Base-by-base conservation (phyloP, 2,113 vertebrate species). In the Macrotus californicus region DNA sequence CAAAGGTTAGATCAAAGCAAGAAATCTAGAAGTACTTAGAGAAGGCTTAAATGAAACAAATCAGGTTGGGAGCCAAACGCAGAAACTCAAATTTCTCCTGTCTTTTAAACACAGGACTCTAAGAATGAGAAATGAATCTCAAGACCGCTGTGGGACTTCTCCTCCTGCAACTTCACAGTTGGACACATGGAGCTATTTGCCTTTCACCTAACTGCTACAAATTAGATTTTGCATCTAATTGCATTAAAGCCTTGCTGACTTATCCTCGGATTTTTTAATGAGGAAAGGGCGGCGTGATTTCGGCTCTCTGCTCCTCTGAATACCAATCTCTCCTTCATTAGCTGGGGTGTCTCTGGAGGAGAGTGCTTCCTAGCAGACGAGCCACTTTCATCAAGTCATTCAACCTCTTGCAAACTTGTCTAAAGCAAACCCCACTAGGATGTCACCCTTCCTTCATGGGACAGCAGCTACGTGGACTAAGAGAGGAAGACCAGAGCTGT, bases 211-310 rank as follows among this genome's bases (percentile, higher is more conserved):
- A 91, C 88, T 79, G 72, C 64, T 92, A 77, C 52, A 93, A 91
- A 91, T 92, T 88, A 84, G 77, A 43, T 69, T 95, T 88, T 82
- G 54, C 67, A 18, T 96, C 80, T 96, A 92, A 91, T 96, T 91
- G 80, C 61, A 80, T 92, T 93, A 95, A 96, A 95, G 43, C 64
- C 92, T 94, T 84, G 79, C 97, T 96, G 89, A 72, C 87, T 97
- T 96, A 31, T 94, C 89, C 36, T 14, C 96, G 97, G 82, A 95
- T 95, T 93, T 89, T 89, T 96, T 82, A 97, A 97, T 7, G 41
- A 22, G 56, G 56, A 96, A 95, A 95, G 85, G 72, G 67, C 5
- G 31, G 88, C 70, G 67, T 81, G 36, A 70, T 92, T 97, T 96
- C 94, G 50, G 52, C 59, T 91, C 54, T 86, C 34, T 54, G 22